These are phyloP conservation scores for Reticulitermes speratus DNA, from an alignment of 1,140 invertebrate species.

Conservation along the genomic window DNA sequence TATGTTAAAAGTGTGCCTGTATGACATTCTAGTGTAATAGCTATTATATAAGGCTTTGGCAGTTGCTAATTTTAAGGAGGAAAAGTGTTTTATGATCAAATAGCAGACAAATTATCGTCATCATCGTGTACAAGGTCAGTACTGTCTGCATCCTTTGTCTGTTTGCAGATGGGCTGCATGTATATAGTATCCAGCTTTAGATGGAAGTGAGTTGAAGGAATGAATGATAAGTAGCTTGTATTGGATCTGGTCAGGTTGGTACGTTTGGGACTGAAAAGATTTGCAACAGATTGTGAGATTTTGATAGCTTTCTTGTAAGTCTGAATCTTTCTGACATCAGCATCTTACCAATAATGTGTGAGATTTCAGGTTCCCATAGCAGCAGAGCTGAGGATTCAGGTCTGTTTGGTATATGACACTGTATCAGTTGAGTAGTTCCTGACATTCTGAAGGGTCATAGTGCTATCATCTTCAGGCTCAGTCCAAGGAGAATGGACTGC, in stretches of 20 bases:
- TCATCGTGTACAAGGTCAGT: not conserved
- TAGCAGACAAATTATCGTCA: not conserved
- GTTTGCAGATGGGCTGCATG: not conserved
- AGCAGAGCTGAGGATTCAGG: too few relatives aligned
- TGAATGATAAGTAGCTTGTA: not conserved
- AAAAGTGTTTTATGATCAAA: not conserved
- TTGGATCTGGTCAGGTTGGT: not conserved
- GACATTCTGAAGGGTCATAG: too few relatives aligned
- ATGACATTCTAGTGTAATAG: not conserved
- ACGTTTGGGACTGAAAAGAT: not conserved
- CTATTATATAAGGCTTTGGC: not conserved
- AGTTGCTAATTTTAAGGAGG: not conserved
- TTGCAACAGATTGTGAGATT: not conserved
- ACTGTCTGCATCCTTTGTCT: not conserved
- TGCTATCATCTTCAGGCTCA: too few relatives aligned
- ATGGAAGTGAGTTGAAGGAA: not conserved
- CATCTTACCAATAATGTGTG: too few relatives aligned
- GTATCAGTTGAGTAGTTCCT: too few relatives aligned
- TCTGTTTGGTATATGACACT: too few relatives aligned
- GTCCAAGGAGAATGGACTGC: too few relatives aligned
- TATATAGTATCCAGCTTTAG: not conserved
- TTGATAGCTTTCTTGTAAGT: too few relatives aligned
- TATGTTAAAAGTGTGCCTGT: not conserved
- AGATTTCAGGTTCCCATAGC: too few relatives aligned
- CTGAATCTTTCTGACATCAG: too few relatives aligned